Base-by-base conservation (phyloP, 2,797 vertebrate species). In the Takifugu ocellatus region DNA sequence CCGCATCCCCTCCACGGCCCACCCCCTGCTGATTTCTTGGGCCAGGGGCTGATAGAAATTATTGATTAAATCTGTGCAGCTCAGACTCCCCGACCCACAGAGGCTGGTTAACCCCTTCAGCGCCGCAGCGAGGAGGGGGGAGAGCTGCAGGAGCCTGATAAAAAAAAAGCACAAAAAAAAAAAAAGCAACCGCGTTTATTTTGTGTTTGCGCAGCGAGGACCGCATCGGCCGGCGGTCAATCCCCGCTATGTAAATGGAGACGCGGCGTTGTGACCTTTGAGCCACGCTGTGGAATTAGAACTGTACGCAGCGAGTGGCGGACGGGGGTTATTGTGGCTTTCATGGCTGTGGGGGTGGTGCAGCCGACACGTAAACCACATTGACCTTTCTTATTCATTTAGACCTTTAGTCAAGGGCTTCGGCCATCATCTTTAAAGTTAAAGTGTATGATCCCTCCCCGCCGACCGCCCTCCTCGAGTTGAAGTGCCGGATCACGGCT, bases 41-140 rank as follows among this genome's bases (percentile, higher is more conserved):
- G 87, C 91, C 89, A 92, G 86, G 87, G 91, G 92, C 92, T 92
- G 93, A 94, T 93, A 94, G 92, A 93, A 93, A 94, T 93, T 94
- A 93, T 93, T 93, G 93, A 94, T 94, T 93, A 91, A 91, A 92
- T 92, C 91, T 92, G 89, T 90, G 92, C 91, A 89, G 89, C 84
- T 89, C 89, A 88, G 90, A 90, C 90, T 92, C 86, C 86, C 86
- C 90, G 84, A 92, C 88, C 90, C 90, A 90, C 89, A 87, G 88
- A 92, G 90, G 89, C 89, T 85, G 81, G 84, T 93, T 94, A 93
- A 93, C 92, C 90, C 92, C 82, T 91, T 89, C 87, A 84, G 83
- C 72, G 56, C 90, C 56, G 12, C 60, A 65, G 74, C 43, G 66
- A 17, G 25, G 24, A 15, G 24, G 17, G 31, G 14, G 51, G 11